Evolutionary conservation across 2,888 invertebrate species (phyloP).

Genomic region (Drosophila fungiperda): DNA sequence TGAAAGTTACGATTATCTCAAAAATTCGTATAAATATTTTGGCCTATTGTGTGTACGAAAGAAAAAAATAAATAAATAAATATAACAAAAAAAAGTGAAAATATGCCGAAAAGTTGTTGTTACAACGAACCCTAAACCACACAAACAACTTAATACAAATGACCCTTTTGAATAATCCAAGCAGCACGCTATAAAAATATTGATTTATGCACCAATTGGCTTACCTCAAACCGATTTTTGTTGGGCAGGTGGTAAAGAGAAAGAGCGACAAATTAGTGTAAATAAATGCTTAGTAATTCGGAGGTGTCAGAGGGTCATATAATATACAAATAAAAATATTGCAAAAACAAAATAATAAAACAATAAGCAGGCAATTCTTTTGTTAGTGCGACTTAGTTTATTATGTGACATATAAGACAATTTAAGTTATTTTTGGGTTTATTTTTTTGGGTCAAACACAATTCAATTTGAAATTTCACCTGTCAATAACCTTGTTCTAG

Average conservation of each 20-base stretch:
- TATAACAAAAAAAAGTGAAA: conserved; percentile 54
- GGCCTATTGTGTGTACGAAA: conserved; percentile 29
- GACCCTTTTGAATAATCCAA: conserved; percentile 51
- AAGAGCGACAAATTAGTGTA: conserved; percentile 43
- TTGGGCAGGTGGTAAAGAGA: conserved; percentile 1
- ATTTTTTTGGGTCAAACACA: conserved; percentile 22
- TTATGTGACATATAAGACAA: conserved; percentile 16
- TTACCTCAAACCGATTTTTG: conserved; percentile 9
- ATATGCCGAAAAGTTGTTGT: conserved; percentile 25
- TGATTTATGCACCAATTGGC: conserved; percentile 57
- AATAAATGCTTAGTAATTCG: conserved; percentile 30
- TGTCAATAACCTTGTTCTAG: conserved; percentile 11
- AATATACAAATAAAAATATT: conserved; percentile 40
- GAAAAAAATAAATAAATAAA: not conserved
- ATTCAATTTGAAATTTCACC: conserved; percentile 39
- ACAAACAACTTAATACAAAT: conserved; percentile 26
- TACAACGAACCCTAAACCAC: conserved; percentile 39
- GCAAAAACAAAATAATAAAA: conserved; percentile 31
- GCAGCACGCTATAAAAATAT: conserved; percentile 33
- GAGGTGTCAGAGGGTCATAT: conserved; percentile 41
- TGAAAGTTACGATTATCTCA: conserved; percentile 43
- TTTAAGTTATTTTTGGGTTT: conserved; percentile 19
- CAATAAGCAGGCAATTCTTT: conserved; percentile 25
- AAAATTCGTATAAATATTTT: conserved; percentile 46
- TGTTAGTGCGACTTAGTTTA: conserved; percentile 39